Evolutionary conservation across 2,888 invertebrate genomes (phyloP).

Genomic region (Plemyria rubiginata): DNA sequence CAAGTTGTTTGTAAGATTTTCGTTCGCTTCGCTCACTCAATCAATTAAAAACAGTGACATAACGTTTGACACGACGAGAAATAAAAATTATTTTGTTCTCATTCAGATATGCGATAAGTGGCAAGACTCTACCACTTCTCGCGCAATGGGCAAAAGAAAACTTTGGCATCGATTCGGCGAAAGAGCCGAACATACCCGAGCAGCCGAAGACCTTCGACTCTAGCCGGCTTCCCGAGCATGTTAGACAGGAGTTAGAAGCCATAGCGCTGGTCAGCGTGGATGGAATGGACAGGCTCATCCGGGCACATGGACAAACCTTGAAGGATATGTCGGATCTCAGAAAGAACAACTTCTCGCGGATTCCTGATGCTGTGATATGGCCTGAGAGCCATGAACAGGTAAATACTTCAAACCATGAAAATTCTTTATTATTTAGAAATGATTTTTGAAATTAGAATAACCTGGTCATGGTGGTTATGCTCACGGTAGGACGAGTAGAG

Average conservation of each 20-base stretch:
- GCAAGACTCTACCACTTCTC: conserved; percentile 90
- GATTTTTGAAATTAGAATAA: too few species aligned
- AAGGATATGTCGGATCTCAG: conserved; percentile 93
- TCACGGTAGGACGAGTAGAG: too few species aligned
- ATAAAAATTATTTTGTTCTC: neutral
- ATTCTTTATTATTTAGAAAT: too few species aligned
- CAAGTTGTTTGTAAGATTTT: too few species aligned
- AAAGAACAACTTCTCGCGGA: conserved; percentile 89
- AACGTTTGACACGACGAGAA: neutral
- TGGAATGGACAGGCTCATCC: conserved; percentile 92
- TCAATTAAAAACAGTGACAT: too few species aligned
- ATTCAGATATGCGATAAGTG: conserved; percentile 90
- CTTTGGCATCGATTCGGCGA: conserved; percentile 87
- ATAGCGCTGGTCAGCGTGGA: conserved; percentile 80
- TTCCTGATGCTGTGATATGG: conserved; percentile 98
- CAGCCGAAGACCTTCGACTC: conserved; percentile 87
- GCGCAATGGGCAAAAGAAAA: conserved; percentile 91
- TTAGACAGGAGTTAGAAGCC: conserved; percentile 84
- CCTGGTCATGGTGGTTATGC: neutral
- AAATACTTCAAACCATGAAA: too few species aligned
- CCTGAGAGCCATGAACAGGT: conserved; percentile 93
- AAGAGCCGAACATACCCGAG: conserved; percentile 72
- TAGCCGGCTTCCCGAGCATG: conserved; percentile 86
- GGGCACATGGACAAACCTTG: conserved; percentile 97
- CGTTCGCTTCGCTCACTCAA: too few species aligned